phyloP scores from a whole-genome alignment of 2,888 invertebrate species.

The Conchocele bisecta region DNA sequence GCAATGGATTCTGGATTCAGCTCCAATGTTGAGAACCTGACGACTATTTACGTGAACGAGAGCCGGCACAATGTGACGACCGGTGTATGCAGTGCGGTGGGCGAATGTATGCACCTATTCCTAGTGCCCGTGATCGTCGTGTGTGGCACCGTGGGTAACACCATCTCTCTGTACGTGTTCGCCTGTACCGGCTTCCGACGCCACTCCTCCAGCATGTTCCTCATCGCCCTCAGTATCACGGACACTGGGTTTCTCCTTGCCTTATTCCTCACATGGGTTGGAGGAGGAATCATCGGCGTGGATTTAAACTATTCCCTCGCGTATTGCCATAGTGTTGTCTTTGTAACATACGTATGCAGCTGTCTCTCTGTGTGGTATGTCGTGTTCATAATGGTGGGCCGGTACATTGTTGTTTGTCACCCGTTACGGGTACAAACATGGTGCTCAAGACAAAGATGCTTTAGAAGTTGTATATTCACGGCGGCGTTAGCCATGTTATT shows the following conservation, averaged over 20 bases:
- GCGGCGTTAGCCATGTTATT: conserved; percentile 62
- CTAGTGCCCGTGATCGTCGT: conserved; percentile 86
- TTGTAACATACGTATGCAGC: conserved; percentile 86
- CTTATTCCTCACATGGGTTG: conserved; percentile 84
- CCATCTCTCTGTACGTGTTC: conserved; percentile 89
- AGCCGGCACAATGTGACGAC: too few species aligned
- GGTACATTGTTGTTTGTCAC: conserved; percentile 91
- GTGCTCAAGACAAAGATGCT: conserved; percentile 66
- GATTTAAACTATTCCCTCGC: conserved; percentile 19
- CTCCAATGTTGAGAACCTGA: too few species aligned
- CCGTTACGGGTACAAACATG: conserved; percentile 85
- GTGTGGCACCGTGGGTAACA: conserved; percentile 89
- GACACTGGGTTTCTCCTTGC: conserved; percentile 90
- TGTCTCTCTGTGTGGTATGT: conserved; percentile 93
- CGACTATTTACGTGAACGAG: too few species aligned
- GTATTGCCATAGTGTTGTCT: conserved; percentile 61
- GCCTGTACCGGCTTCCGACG: conserved; percentile 88
- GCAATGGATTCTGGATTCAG: too few species aligned
- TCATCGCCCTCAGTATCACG: conserved; percentile 90
- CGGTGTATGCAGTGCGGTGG: conserved; percentile 87
- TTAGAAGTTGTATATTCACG: conserved; percentile 49
- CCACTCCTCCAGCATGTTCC: conserved; percentile 90
- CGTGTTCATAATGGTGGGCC: conserved; percentile 92
- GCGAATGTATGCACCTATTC: conserved; percentile 39
- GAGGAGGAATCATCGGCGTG: conserved; percentile 42